Evolutionary conservation across 2,797 vertebrate species (phyloP).

Genomic region (Poeciliopsis presidionis): DNA sequence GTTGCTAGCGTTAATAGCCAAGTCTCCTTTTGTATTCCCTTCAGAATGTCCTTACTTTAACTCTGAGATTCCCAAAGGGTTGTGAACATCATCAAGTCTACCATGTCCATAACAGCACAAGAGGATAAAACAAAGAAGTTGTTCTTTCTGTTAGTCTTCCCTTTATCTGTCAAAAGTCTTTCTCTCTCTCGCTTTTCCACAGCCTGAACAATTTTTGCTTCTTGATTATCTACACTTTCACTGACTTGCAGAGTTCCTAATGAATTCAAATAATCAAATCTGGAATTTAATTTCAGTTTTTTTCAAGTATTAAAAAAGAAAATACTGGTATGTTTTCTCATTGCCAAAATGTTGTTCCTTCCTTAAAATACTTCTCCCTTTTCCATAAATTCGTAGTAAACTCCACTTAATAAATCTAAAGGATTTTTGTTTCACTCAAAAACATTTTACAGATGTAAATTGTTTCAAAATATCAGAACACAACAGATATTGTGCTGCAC

Average conservation of each 20-base stretch:
- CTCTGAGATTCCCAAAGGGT: not conserved
- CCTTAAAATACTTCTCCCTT: not conserved
- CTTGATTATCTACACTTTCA: not conserved
- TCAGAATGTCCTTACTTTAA: not conserved
- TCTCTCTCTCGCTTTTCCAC: not conserved
- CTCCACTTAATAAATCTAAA: not conserved
- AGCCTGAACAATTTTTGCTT: not conserved
- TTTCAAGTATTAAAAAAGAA: not conserved
- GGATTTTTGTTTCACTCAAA: conserved; percentile 18
- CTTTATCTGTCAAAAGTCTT: not conserved
- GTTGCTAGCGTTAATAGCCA: not conserved
- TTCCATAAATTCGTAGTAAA: not conserved
- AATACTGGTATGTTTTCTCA: not conserved
- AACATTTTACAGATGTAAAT: conserved; percentile 27
- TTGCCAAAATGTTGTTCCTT: not conserved
- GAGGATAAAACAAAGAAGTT: not conserved
- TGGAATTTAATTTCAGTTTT: not conserved
- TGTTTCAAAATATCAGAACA: conserved; percentile 11
- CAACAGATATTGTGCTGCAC: not conserved
- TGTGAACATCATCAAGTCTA: not conserved
- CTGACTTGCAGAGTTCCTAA: not conserved
- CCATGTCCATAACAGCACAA: not conserved
- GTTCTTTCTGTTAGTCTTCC: not conserved
- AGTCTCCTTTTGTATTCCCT: not conserved
- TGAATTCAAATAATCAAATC: not conserved